Conservation (phyloP, 2,797 vertebrate species). For the Thripadectes ignobilis region DNA sequence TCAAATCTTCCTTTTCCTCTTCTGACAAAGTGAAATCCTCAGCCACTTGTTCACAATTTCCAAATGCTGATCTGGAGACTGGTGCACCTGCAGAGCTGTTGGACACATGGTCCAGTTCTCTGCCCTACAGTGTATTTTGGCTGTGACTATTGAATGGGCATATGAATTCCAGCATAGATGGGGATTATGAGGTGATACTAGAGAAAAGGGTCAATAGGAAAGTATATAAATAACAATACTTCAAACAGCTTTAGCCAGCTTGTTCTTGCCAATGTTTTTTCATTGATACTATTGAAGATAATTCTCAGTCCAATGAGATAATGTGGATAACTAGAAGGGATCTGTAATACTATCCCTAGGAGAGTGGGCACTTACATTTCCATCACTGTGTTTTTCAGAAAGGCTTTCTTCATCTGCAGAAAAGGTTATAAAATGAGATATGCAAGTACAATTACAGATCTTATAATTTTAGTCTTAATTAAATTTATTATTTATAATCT, state of each 20-base stretch:
- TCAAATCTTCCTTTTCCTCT: not conserved
- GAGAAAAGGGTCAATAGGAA: fast-evolving
- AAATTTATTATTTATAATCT: not conserved
- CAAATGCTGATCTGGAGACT: fast-evolving
- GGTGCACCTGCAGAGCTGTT: not conserved
- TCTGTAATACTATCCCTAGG: not conserved
- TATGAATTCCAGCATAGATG: not conserved
- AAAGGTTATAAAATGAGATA: not conserved
- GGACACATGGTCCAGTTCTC: fast-evolving
- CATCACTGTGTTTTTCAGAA: not conserved
- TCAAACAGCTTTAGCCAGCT: not conserved
- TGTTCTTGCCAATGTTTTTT: not conserved
- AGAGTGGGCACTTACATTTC: not conserved
- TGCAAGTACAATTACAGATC: not conserved
- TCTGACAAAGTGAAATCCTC: not conserved
- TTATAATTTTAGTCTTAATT: not conserved
- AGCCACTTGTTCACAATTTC: not conserved
- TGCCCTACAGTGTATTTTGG: not conserved
- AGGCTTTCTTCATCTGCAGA: not conserved
- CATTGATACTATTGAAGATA: not conserved
- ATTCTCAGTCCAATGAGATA: not conserved
- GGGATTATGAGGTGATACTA: not conserved
- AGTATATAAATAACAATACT: not conserved
- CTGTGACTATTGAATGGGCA: not conserved
- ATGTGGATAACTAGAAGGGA: not conserved